Evolutionary conservation across 2,888 invertebrate genomes (phyloP).

Genomic region (Siphonodentalium dalli): DNA sequence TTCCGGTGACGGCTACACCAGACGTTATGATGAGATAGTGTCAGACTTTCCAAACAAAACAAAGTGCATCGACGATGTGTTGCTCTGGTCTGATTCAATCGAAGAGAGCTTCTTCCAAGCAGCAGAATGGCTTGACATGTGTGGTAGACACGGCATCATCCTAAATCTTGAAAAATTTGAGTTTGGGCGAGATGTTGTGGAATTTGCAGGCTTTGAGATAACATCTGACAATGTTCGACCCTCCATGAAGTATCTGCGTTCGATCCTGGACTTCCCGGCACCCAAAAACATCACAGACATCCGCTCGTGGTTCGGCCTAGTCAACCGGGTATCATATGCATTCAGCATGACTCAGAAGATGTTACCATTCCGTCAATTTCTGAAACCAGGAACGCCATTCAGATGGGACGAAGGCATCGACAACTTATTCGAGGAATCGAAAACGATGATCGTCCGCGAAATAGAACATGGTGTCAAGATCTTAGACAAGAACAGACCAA

Average conservation of each 20-base stretch:
- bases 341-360: slow-evolving; percentile 28
- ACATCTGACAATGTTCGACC: slow-evolving; percentile 29
- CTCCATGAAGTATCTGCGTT: slow-evolving; percentile 29
- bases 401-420: slow-evolving; percentile 23
- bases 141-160: slow-evolving; percentile 25
- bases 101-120: slow-evolving; percentile 30
- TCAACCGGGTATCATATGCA: slow-evolving; percentile 35
- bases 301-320: slow-evolving; percentile 34
- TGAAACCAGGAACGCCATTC: slow-evolving; percentile 20
- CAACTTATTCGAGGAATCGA: slow-evolving; percentile 20
- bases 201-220: slow-evolving; percentile 27
- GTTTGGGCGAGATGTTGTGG: slow-evolving; percentile 21
- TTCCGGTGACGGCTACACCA: slow-evolving; percentile 29
- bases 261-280: slow-evolving; percentile 29
- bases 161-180: slow-evolving; percentile 26
- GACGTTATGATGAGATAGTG: slow-evolving; percentile 28
- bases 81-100: slow-evolving; percentile 27
- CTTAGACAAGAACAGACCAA: slow-evolving; percentile 25
- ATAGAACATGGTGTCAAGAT: slow-evolving; percentile 28
- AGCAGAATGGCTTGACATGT: slow-evolving; percentile 27
- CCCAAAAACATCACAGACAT: slow-evolving; percentile 30
- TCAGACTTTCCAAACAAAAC: slow-evolving; percentile 22
- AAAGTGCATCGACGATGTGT: slow-evolving; percentile 31
- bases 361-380: slow-evolving; percentile 25
- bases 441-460: slow-evolving; percentile 25